These are phyloP conservation scores for Sebastes ruberrimus DNA, from an alignment of 2,797 vertebrate genomes.

Conservation along the genomic window DNA sequence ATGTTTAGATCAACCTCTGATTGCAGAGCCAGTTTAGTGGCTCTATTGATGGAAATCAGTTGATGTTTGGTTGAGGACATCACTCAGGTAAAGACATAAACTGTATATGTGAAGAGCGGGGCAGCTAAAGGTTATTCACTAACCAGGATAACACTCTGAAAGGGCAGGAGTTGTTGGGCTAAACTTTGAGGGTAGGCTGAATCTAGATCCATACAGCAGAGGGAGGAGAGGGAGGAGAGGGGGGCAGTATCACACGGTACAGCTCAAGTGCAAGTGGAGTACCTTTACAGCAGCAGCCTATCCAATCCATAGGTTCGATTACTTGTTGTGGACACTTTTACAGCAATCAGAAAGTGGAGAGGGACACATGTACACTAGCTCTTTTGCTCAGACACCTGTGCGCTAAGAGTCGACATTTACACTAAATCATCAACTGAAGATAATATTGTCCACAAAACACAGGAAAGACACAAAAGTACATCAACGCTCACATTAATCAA, in stretches of 20 bases:
- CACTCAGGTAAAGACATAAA: slow-evolving; percentile 70
- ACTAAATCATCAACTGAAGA: neutral
- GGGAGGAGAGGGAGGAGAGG: neutral
- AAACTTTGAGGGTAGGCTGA: neutral
- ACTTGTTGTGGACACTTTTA: neutral
- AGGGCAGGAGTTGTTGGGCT: neutral
- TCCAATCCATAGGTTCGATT: neutral
- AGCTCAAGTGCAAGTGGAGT: neutral
- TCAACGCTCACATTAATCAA: neutral
- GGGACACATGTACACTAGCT: neutral
- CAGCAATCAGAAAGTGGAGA: neutral
- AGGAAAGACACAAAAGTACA: neutral
- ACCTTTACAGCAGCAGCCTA: neutral
- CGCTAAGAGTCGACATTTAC: neutral
- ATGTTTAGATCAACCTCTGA: slow-evolving; percentile 74
- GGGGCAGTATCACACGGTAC: neutral
- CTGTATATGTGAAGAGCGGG: slow-evolving; percentile 51
- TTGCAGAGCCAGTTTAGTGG: slow-evolving; percentile 43
- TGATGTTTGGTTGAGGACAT: slow-evolving; percentile 41
- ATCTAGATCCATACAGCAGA: neutral
- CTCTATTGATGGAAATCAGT: slow-evolving; percentile 51
- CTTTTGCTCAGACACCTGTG: neutral
- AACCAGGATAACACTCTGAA: slow-evolving; percentile 22
- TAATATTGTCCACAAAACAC: neutral
- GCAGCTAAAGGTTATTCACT: slow-evolving; percentile 24